A percentile compares a stretch with the other conserved stretches of the same genome.
Evolutionary conservation across 2,113 vertebrate species (phyloP).

Genomic region (Chamaetylas fuelleborni): DNA sequence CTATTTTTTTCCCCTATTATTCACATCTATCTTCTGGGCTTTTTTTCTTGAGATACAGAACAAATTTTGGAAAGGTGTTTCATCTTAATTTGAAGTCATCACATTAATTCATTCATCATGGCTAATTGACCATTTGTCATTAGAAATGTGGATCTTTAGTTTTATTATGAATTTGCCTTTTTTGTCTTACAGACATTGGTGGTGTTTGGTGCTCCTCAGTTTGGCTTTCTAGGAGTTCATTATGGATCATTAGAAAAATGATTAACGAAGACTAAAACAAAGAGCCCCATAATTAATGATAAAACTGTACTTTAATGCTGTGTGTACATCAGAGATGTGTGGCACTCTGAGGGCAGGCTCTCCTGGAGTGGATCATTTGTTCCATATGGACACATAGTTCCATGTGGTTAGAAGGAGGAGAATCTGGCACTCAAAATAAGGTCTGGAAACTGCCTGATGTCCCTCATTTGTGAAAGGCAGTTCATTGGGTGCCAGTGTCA

Average conservation of each 20-base stretch:
- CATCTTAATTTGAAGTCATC: background rate
- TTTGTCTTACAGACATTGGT: background rate
- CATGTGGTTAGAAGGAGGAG: background rate
- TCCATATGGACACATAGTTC: background rate
- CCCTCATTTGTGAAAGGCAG: background rate
- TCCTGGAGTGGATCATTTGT: background rate
- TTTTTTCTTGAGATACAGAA: background rate
- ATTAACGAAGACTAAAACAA: background rate
- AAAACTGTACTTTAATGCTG: background rate
- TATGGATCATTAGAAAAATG: background rate
- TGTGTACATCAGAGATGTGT: background rate
- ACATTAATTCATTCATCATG: background rate
- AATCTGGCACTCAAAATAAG: background rate
- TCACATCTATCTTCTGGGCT: background rate
- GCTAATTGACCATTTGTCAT: background rate
- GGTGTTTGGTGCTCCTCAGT: background rate
- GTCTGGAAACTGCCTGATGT: background rate
- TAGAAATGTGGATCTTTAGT: background rate
- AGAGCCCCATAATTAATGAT: background rate
- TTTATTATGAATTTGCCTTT: background rate
- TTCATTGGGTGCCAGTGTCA: background rate
- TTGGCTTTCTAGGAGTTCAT: background rate
- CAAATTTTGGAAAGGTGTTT: background rate
- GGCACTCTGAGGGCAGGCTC: background rate
- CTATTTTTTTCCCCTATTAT: background rate